These are phyloP conservation scores for Cyprinella venusta DNA, from an alignment of 2,797 vertebrate genomes.

Conservation along the genomic window DNA sequence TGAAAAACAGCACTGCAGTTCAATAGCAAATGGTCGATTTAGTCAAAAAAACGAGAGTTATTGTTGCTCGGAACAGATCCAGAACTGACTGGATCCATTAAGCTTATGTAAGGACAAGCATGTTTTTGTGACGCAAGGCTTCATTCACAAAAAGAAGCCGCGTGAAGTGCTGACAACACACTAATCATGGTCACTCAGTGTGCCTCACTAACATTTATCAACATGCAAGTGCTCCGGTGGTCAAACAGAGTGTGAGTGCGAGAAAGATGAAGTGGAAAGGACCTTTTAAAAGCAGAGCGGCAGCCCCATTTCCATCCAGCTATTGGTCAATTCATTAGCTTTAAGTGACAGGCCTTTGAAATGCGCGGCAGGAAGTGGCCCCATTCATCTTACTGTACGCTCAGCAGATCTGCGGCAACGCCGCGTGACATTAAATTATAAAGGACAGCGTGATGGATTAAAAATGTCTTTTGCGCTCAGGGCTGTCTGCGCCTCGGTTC, in stretches of 20 bases:
- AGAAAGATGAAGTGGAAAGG: slow-evolving; percentile 36
- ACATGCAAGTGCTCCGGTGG: neutral
- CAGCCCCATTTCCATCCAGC: slow-evolving; percentile 14
- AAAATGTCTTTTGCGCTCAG: slow-evolving; percentile 41
- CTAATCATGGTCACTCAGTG: slow-evolving; percentile 5
- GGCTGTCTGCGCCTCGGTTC: slow-evolving; percentile 17
- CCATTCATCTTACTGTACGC: slow-evolving; percentile 43
- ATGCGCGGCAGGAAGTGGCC: neutral
- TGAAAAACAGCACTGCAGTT: slow-evolving; percentile 1
- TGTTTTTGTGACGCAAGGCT: neutral
- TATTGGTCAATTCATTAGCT: slow-evolving; percentile 43
- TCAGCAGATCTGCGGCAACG: slow-evolving; percentile 35
- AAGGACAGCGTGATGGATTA: slow-evolving; percentile 45
- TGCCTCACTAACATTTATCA: slow-evolving; percentile 15
- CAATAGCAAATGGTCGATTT: neutral
- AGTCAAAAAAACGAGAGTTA: neutral
- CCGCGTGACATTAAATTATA: slow-evolving; percentile 50
- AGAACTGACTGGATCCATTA: slow-evolving; percentile 15
- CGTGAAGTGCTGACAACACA: slow-evolving; percentile 17
- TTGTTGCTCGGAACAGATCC: neutral
- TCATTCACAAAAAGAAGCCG: neutral
- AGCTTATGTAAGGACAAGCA: neutral
- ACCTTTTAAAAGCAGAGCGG: neutral
- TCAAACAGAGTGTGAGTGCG: slow-evolving; percentile 17
- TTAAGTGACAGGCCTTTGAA: slow-evolving; percentile 46